These are phyloP conservation scores for Rhopilema esculentum DNA, from an alignment of 30 jellyfish, hydroid and myxozoan genomes.

Conservation along the genomic window DNA sequence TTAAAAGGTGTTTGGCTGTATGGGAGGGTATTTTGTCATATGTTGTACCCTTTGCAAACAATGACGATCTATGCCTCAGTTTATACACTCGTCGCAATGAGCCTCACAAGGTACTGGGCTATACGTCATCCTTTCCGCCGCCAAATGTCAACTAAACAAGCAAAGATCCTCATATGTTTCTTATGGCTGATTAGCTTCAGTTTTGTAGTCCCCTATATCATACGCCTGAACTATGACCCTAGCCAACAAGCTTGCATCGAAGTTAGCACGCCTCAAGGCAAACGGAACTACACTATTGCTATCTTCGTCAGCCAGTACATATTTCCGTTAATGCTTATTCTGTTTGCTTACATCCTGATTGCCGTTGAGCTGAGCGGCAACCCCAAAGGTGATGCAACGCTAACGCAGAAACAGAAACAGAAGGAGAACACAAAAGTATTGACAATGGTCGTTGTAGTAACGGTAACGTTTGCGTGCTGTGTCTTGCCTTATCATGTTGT, in stretches of 20 bases:
- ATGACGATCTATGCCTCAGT: constrained; percentile 93
- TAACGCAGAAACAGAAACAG: constrained; percentile 60
- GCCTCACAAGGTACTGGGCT: constrained; percentile 98
- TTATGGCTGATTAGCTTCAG: constrained; percentile 88
- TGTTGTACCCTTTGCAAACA: constrained; percentile 94
- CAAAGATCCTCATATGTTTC: constrained; percentile 79
- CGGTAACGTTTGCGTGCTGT: constrained; percentile 90
- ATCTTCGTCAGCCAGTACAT: constrained; percentile 89
- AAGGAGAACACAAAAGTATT: constrained; percentile 91
- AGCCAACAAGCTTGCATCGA: constrained; percentile 63
- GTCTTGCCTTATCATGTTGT: constrained; percentile 92
- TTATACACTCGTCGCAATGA: constrained; percentile 87
- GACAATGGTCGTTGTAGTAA: constrained; percentile 78
- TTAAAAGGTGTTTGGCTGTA: constrained; percentile 80
- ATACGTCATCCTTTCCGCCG: constrained; percentile 86
- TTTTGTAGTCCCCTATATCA: constrained; percentile 89
- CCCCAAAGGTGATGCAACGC: constrained; percentile 51
- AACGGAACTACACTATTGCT: constrained; percentile 84
- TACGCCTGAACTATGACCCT: constrained; percentile 54
- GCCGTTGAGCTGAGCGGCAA: constrained; percentile 70
- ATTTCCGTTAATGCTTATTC: constrained; percentile 81
- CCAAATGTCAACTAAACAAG: constrained; percentile 84
- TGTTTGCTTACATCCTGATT: constrained; percentile 79
- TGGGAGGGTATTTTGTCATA: constrained; percentile 83
- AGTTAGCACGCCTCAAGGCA: constrained; percentile 59